phyloP scores from a whole-genome alignment of 2,888 invertebrate genomes.

The Lingula anatina region DNA sequence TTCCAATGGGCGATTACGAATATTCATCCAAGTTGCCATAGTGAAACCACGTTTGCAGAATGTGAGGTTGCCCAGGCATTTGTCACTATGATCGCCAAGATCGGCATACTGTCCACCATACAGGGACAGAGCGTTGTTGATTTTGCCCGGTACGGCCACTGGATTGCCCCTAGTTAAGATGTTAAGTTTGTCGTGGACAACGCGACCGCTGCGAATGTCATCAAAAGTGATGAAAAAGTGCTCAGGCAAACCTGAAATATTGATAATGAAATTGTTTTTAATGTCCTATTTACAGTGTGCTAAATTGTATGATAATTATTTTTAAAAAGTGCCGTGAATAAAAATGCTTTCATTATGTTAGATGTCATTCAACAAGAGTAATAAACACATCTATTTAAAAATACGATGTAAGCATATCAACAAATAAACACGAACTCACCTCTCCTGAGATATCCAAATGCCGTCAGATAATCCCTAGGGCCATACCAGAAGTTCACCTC shows the following conservation, averaged over 20 bases:
- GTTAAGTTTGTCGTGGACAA: constrained; percentile 19
- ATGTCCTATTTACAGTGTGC: no score
- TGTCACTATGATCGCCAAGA: constrained; percentile 25
- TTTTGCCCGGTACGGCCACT: constrained; percentile 25
- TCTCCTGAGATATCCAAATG: constrained; percentile 44
- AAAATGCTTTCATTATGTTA: no score
- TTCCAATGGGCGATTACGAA: constrained; percentile 21
- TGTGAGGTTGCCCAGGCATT: constrained; percentile 41
- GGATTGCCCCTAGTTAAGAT: constrained; percentile 24
- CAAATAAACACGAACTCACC: no score
- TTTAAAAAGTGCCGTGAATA: no score
- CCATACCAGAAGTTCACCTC: constrained; percentile 47
- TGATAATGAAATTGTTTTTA: not conserved
- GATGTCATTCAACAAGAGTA: no score
- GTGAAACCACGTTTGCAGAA: constrained; percentile 38
- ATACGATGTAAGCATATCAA: no score
- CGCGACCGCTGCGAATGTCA: constrained; percentile 13
- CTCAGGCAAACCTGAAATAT: constrained; percentile 31
- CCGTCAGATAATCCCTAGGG: constrained; percentile 41
- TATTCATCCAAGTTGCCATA: constrained; percentile 38
- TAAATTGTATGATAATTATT: no score
- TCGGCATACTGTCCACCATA: constrained; percentile 43
- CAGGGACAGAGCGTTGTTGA: constrained; percentile 35
- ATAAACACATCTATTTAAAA: no score
- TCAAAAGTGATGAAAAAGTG: constrained; percentile 33